A percentile compares a stretch with the other conserved stretches of the same genome.
Conservation (phyloP, 2,888 invertebrate genomes). For the Eupithecia exiguata region DNA sequence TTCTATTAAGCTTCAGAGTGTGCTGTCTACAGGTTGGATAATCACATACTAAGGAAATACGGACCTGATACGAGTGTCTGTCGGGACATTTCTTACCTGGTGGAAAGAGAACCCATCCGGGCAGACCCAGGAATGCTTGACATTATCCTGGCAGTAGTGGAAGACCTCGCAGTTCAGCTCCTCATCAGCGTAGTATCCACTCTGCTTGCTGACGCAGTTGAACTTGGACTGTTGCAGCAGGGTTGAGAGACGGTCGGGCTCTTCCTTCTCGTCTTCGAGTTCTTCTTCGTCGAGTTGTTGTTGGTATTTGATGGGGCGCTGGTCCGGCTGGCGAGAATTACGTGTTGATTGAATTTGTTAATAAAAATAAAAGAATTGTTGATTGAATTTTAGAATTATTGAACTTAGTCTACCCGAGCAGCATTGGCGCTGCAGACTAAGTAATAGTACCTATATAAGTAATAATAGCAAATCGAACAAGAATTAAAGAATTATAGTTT, state of each 20-base stretch:
- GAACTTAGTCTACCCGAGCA: neutral
- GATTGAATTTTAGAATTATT: neutral
- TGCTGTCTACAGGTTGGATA: neutral
- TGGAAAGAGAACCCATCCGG: slow-evolving; percentile 95
- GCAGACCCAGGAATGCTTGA: slow-evolving; percentile 96
- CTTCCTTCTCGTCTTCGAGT: slow-evolving; percentile 90
- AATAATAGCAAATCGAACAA: neutral
- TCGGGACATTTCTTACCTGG: slow-evolving; percentile 81
- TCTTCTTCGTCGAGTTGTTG: slow-evolving; percentile 72
- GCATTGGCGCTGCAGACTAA: neutral
- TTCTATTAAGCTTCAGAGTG: too few relatives aligned
- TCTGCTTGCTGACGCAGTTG: slow-evolving; percentile 90
- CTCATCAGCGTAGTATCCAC: slow-evolving; percentile 96
- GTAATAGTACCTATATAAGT: too few relatives aligned
- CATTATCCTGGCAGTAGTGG: slow-evolving; percentile 96
- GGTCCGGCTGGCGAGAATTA: slow-evolving; percentile 53
- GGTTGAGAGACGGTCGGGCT: slow-evolving; percentile 91
- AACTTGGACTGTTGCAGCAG: slow-evolving; percentile 93
- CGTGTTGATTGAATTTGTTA: neutral
- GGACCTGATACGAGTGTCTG: neutral
- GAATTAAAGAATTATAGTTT: neutral
- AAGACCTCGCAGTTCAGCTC: slow-evolving; percentile 95
- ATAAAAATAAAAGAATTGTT: too few relatives aligned
- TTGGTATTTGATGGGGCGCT: slow-evolving; percentile 61
- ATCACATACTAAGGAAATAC: neutral